Percentiles rank a stretch among this genome's conserved stretches.
These are phyloP conservation scores for Ctenopoma kingsleyae DNA, from an alignment of 2,797 vertebrate genomes.

Conservation along the genomic window DNA sequence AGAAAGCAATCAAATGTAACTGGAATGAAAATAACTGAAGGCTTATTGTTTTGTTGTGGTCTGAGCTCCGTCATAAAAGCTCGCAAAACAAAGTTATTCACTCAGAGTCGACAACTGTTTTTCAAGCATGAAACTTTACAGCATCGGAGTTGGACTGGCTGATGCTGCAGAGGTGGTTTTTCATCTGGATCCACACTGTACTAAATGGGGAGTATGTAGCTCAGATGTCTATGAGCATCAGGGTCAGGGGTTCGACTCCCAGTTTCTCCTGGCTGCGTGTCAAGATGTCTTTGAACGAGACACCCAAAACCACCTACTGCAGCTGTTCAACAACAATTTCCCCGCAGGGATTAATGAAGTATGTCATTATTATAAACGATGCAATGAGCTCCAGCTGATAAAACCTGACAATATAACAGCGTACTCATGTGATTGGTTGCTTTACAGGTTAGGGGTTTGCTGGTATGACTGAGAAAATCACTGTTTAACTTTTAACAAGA, in stretches of 20 bases:
- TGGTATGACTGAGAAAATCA: too few relatives aligned
- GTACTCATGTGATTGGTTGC: neutral
- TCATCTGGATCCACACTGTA: constrained; percentile 34
- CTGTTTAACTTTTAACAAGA: too few relatives aligned
- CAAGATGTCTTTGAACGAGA: too few relatives aligned
- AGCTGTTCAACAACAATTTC: too few relatives aligned
- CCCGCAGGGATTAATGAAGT: too few relatives aligned
- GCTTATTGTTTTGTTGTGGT: constrained; percentile 38
- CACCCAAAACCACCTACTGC: too few relatives aligned
- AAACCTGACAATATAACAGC: neutral
- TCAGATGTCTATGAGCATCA: too few relatives aligned
- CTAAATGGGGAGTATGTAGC: neutral
- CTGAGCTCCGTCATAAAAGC: constrained; percentile 8
- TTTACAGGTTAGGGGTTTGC: neutral
- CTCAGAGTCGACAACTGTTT: constrained; percentile 11
- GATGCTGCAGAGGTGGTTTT: constrained; percentile 15
- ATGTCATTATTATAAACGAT: constrained; percentile 8
- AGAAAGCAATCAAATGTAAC: constrained; percentile 17
- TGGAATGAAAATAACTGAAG: constrained; percentile 19
- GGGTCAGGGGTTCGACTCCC: too few relatives aligned
- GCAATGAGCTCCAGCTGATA: constrained; percentile 30
- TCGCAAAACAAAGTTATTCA: constrained; percentile 17
- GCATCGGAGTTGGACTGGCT: neutral
- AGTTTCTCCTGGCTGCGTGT: too few relatives aligned
- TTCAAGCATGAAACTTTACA: neutral